Evolutionary conservation across 2,888 invertebrate genomes (phyloP).

Genomic region (Lepeophtheirus nordmannii): DNA sequence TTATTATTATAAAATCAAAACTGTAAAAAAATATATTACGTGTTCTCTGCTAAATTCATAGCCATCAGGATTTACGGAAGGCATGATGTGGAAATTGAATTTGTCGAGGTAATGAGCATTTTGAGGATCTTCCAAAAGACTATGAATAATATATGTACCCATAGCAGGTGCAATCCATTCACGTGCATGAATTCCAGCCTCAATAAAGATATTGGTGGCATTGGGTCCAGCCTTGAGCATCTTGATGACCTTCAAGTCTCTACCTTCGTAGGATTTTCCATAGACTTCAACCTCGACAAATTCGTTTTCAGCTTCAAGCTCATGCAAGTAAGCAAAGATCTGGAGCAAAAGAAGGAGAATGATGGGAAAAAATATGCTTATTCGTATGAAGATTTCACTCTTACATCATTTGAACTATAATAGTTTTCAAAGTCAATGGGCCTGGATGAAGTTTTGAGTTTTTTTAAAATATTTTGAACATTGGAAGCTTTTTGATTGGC

Average conservation of each 20-base stretch:
- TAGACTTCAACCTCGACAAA: constrained; percentile 29
- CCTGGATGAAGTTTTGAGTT: neutral
- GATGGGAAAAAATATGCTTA: neutral
- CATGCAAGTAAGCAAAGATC: constrained; percentile 24
- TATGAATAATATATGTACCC: constrained; percentile 51
- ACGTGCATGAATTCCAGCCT: constrained; percentile 37
- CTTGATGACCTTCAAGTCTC: constrained; percentile 33
- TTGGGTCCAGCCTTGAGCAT: constrained; percentile 31
- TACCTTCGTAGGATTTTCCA: constrained; percentile 31
- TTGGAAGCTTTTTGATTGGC: too few relatives aligned
- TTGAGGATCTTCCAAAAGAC: constrained; percentile 44
- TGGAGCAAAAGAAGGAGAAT: neutral
- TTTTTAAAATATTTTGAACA: too few relatives aligned
- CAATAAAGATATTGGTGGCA: constrained; percentile 26
- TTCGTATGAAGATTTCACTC: too few relatives aligned
- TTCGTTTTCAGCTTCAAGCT: constrained; percentile 22
- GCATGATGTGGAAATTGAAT: constrained; percentile 55
- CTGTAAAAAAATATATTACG: neutral
- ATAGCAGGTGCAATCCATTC: constrained; percentile 60
- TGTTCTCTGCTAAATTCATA: constrained; percentile 50
- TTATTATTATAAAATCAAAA: neutral
- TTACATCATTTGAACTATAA: constrained; percentile 18
- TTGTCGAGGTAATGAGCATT: constrained; percentile 47
- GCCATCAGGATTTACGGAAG: constrained; percentile 65
- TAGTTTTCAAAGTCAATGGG: constrained; percentile 21